These are phyloP conservation scores for Machimus rusticus DNA, from an alignment of 2,888 invertebrate genomes.

Conservation along the genomic window DNA sequence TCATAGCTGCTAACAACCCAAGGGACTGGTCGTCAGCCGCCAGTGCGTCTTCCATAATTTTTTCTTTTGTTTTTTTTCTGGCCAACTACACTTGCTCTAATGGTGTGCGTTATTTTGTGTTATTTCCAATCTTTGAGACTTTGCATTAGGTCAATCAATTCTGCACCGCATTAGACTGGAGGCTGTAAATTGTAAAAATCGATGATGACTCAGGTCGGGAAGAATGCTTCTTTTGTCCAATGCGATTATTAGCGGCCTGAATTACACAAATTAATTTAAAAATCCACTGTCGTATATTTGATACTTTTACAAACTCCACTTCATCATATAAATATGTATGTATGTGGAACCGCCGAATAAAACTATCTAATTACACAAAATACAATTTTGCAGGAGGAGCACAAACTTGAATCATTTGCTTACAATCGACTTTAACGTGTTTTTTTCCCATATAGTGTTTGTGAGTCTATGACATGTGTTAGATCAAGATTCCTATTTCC, in stretches of 20 bases:
- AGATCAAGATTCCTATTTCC: too few relatives aligned
- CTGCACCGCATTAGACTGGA: neutral
- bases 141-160: neutral
- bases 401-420: too few relatives aligned
- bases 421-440: too few relatives aligned
- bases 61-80: neutral
- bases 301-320: neutral
- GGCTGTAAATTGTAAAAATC: neutral
- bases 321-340: too few relatives aligned
- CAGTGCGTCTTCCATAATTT: conserved; percentile 1
- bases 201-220: neutral
- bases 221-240: neutral
- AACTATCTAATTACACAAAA: too few relatives aligned
- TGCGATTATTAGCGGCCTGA: neutral
- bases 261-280: neutral
- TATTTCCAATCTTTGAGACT: neutral
- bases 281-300: neutral
- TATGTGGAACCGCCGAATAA: too few relatives aligned
- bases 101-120: neutral
- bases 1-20: neutral
- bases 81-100: conserved; percentile 1
- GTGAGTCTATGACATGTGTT: too few relatives aligned
- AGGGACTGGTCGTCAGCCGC: neutral
- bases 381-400: too few relatives aligned
- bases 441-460: too few relatives aligned